Percentiles rank a stretch among this genome's conserved stretches.
Evolutionary conservation across 1,140 invertebrate species (phyloP).

Genomic region (Diuraphis noxia): DNA sequence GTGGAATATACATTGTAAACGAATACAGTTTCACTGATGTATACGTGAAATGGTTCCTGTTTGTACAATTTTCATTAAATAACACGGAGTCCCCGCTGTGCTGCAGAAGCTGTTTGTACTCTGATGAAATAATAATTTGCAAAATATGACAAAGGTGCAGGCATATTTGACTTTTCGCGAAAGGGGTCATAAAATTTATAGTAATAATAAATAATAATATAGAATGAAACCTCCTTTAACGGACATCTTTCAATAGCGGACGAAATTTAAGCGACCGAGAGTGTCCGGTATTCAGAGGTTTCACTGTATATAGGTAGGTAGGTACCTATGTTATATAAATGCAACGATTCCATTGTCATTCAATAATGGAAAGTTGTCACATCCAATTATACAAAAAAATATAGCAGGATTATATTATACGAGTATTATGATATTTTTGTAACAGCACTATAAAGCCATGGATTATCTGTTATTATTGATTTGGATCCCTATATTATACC

Average conservation of each 20-base stretch:
- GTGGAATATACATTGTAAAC: background rate
- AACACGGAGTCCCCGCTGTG: background rate
- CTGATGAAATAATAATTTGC: background rate
- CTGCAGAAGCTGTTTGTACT: background rate
- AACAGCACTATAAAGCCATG: background rate
- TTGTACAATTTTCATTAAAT: background rate
- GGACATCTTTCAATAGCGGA: too few relatives aligned
- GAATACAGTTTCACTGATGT: background rate
- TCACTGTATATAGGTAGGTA: too few relatives aligned
- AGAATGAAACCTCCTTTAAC: too few relatives aligned
- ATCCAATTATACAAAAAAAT: background rate
- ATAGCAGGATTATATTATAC: too few relatives aligned
- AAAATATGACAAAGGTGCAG: background rate
- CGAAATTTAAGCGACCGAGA: too few relatives aligned
- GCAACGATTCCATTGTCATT: too few relatives aligned
- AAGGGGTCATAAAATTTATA: background rate
- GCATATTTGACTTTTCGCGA: background rate
- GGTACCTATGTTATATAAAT: too few relatives aligned
- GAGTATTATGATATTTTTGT: background rate
- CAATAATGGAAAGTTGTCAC: background rate
- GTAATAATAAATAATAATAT: background rate
- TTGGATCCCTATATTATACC: background rate
- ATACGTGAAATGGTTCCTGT: background rate
- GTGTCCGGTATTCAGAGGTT: too few relatives aligned
- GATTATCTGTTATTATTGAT: background rate